These are phyloP conservation scores for Strix aluco DNA, from an alignment of 2,113 vertebrate species.

Conservation along the genomic window DNA sequence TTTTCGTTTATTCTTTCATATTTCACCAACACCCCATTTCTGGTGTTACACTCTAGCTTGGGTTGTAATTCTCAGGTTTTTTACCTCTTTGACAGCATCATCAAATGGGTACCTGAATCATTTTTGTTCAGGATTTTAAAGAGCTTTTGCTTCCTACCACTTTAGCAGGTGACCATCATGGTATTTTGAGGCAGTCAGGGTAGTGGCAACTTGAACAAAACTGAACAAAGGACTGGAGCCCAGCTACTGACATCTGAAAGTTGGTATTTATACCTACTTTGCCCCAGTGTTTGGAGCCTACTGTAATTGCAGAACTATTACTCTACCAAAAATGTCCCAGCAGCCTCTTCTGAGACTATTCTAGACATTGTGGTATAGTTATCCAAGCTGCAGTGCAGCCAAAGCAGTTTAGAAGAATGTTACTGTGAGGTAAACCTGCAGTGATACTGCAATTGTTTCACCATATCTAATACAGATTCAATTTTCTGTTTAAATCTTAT, in stretches of 20 bases:
- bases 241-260: neutral
- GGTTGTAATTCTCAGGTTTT: neutral
- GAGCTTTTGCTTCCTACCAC: neutral
- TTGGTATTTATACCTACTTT: neutral
- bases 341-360: neutral
- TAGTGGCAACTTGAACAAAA: neutral
- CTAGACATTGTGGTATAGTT: neutral
- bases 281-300: neutral
- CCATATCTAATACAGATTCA: neutral
- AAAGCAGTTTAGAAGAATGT: neutral
- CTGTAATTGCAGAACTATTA: neutral
- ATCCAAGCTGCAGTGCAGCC: neutral
- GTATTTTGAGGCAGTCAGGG: neutral
- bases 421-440: neutral
- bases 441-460: neutral
- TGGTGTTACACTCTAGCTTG: neutral
- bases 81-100: neutral
- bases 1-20: neutral
- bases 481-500: neutral
- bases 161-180: neutral
- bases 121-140: neutral
- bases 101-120: neutral
- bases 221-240: neutral
- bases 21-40: neutral
- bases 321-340: neutral